phyloP scores from a whole-genome alignment of 2,888 invertebrate genomes.

The Drosophila borborema region DNA sequence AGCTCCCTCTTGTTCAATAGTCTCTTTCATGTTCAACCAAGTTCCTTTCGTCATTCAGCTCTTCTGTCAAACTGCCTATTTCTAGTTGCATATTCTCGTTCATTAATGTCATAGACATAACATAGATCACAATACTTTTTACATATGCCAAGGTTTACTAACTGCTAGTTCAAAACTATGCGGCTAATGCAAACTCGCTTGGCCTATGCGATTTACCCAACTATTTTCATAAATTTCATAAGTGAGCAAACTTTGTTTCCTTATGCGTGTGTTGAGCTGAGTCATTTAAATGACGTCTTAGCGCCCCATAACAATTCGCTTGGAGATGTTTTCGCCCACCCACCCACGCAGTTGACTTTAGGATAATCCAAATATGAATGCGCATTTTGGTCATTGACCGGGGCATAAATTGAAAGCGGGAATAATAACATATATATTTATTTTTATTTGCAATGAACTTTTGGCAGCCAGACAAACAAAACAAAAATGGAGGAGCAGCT shows the following conservation, averaged over 20 bases:
- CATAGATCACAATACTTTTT: too few relatives aligned
- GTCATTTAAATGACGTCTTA: neutral
- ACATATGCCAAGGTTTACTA: too few relatives aligned
- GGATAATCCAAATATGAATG: conserved; percentile 40
- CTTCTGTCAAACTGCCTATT: too few relatives aligned
- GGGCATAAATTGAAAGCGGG: conserved; percentile 59
- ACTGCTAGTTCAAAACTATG: neutral
- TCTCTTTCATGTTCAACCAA: too few relatives aligned
- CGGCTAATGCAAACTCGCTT: neutral
- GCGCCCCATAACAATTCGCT: conserved; percentile 33
- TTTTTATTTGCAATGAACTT: conserved; percentile 71
- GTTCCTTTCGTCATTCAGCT: too few relatives aligned
- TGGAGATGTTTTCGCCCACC: conserved; percentile 7
- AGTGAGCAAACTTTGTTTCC: neutral
- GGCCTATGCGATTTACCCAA: neutral
- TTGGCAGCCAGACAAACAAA: conserved; percentile 32
- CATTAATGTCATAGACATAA: too few relatives aligned
- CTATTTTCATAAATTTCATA: neutral
- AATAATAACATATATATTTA: conserved; percentile 65
- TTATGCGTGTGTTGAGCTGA: neutral
- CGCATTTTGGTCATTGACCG: conserved; percentile 59
- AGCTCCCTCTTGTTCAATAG: too few relatives aligned
- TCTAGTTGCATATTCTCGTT: too few relatives aligned
- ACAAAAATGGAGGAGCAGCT: conserved; percentile 4
- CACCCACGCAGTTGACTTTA: neutral